Evolutionary conservation across 2,113 vertebrate species (phyloP), one percentile per base, ranked within the genome.

Genomic region (Hiodon alosoides): DNA sequence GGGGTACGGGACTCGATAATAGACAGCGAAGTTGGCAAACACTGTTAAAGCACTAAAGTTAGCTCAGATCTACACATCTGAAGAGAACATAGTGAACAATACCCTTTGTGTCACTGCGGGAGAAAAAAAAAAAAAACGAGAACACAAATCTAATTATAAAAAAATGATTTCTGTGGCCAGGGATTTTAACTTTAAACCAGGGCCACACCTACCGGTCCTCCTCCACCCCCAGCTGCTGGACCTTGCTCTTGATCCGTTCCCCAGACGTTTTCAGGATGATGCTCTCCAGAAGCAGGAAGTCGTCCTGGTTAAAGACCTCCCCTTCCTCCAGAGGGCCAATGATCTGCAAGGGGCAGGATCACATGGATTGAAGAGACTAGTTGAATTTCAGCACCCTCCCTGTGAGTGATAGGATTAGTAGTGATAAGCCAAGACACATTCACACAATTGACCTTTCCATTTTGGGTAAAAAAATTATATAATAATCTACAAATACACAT

Each of bases 301-400:
- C 97, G 0, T 98, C 96, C 80, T 98, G 97, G 83, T 98, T 99
- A 85, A 99, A 99, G 80, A 97, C 87, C 85, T 98, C 97, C 3
- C 82, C 86, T 14, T 94, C 91, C 54, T 93, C 93, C 79, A 98
- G 85, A 0, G 96, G 97, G 52, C 97, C 97, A 76, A 98, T 95
- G 79, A 99, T 90, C 97, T 98, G 84, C 16, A 47, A 70, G 72
- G 62, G 72, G n/a, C 69, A 71, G 62, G 69, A 51, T 7, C 69
- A 51, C 47, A 10, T 69, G 50, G 50, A 55, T 8, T n/a, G 52
- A 52, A 51, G 14, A 5, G 13, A 54, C 52, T 69, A 10, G 14
- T 7, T 67, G 47, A 51, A 31, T 68, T 6, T 50, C 48, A 52
- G 52, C 31, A 13, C 67, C 3, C 7, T 0, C n/a, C 46, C 2